phyloP scores from a whole-genome alignment of 1,140 invertebrate genomes.

The Drosophila ercepeae region DNA sequence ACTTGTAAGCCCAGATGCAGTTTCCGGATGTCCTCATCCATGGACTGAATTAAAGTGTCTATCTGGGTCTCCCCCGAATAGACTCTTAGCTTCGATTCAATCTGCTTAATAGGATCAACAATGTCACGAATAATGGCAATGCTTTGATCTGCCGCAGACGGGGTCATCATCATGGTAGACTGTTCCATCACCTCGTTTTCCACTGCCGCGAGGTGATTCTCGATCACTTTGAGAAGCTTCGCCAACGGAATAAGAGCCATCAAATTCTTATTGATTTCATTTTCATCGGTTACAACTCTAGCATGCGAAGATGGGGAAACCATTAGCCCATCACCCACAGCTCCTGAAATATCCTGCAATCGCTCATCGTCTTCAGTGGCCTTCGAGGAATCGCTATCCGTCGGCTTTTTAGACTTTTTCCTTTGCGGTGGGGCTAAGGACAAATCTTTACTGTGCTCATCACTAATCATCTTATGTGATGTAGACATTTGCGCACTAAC shows the following conservation, averaged over 20 bases:
- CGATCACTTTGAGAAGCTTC: conserved; percentile 65
- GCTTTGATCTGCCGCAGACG: conserved; percentile 86
- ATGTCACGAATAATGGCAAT: conserved; percentile 87
- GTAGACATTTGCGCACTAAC: conserved; percentile 86
- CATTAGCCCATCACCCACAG: conserved; percentile 85
- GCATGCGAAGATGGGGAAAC: conserved; percentile 45
- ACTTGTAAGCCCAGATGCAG: conserved; percentile 87
- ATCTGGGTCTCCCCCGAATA: conserved; percentile 83
- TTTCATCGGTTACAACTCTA: conserved; percentile 61
- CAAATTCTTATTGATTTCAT: conserved; percentile 72
- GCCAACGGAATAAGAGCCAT: conserved; percentile 69
- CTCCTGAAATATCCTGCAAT: conserved; percentile 84
- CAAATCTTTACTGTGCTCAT: conserved; percentile 60
- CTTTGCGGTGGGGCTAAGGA: conserved; percentile 73
- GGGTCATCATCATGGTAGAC: conserved; percentile 87
- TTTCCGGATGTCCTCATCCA: conserved; percentile 86
- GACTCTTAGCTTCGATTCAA: conserved; percentile 86
- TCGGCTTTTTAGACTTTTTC: conserved; percentile 80
- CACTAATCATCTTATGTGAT: conserved; percentile 61
- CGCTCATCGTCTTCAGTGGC: conserved; percentile 79
- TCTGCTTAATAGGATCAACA: conserved; percentile 87
- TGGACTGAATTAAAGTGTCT: conserved; percentile 85
- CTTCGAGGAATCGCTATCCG: conserved; percentile 76
- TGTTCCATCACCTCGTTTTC: conserved; percentile 87
- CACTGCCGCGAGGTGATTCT: conserved; percentile 85